These are phyloP conservation scores for Drosophila kanapiae DNA, from an alignment of 1,140 invertebrate species.

Conservation along the genomic window DNA sequence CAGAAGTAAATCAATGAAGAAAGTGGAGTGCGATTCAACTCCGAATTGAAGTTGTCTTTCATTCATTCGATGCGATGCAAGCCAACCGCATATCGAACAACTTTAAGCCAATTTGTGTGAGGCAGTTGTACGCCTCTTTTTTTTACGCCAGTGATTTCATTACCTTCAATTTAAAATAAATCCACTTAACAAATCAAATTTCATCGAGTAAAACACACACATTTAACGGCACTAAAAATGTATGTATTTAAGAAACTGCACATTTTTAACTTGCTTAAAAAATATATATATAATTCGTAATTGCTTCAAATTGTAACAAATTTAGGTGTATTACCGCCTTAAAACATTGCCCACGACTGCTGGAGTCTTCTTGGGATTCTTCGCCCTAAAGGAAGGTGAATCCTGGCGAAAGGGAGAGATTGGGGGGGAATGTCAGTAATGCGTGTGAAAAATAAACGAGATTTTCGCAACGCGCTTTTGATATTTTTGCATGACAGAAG, in stretches of 20 bases:
- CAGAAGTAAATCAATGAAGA: slow-evolving; percentile 30
- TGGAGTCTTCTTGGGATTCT: slow-evolving; percentile 6
- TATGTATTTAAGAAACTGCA: no score
- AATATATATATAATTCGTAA: no score
- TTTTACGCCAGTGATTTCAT: no score
- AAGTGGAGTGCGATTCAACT: slow-evolving; percentile 13
- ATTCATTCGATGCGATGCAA: slow-evolving; percentile 29
- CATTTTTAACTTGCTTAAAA: no score
- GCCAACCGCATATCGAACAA: slow-evolving; percentile 31
- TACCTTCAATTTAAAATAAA: no score
- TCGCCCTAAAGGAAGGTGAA: neutral
- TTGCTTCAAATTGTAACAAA: no score
- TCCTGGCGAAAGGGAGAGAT: neutral
- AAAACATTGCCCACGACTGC: neutral
- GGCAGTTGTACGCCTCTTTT: neutral
- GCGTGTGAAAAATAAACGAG: slow-evolving; percentile 83
- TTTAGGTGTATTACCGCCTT: neutral
- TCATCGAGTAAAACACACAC: no score
- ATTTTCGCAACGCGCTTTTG: slow-evolving; percentile 81
- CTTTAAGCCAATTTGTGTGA: slow-evolving; percentile 44
- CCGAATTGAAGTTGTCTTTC: slow-evolving; percentile 24
- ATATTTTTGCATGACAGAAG: slow-evolving; percentile 84
- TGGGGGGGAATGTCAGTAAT: slow-evolving; percentile 70
- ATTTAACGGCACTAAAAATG: no score
- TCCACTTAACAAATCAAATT: no score